Base-by-base conservation (phyloP, 30 jellyfish, hydroid and myxozoan species). In the Hydra vulgaris region DNA sequence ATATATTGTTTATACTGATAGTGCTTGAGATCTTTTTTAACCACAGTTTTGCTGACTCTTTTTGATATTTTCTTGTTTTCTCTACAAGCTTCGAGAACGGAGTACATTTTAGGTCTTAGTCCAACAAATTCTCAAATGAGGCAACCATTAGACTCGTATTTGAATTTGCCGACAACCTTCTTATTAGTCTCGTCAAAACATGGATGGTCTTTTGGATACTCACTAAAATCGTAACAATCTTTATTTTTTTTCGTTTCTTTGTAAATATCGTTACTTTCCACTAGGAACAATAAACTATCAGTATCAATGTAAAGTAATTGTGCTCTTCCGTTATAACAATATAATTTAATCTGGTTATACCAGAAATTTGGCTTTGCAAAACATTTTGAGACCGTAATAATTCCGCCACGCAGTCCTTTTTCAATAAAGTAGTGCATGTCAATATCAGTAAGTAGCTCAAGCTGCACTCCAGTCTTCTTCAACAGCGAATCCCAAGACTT, bases 101-200 rank as follows among this genome's bases (percentile, higher is more conserved):
- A 69, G 76, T 69, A 69, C 76, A 69, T 69, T 15, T 69, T 69
- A 23, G 76, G 26, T 21, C 76, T 21, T 23, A 69, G 26, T 20
- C 76, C 76, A 69, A 69, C 26, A 69, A 69, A 69, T 69, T 69
- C 76, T 1, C 12, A 15, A 15, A 69, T 21, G 26, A 15, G 26
- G 76, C 76, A 15, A 5, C 76, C 76, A 69, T 69, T 69, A 21
- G 8, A 69, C 76, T 69, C 76, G 15, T 15, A 4, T 69, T 69
- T 40, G 61, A 40, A 40, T 40, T 40, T 5, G 5, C 12, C 61
- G 61, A 40, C 61, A 12, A 40, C 61, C 61, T 40, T 40, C 12
- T 40, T 40, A 40, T 40, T 40, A 40, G 8, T 40, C 12, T 40
- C 61, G 61, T 12, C 12, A 40, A 40, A 12, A 5, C 61, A 40